These are phyloP conservation scores for Spinus pinus DNA, from an alignment of 2,797 vertebrate genomes.

Conservation along the genomic window DNA sequence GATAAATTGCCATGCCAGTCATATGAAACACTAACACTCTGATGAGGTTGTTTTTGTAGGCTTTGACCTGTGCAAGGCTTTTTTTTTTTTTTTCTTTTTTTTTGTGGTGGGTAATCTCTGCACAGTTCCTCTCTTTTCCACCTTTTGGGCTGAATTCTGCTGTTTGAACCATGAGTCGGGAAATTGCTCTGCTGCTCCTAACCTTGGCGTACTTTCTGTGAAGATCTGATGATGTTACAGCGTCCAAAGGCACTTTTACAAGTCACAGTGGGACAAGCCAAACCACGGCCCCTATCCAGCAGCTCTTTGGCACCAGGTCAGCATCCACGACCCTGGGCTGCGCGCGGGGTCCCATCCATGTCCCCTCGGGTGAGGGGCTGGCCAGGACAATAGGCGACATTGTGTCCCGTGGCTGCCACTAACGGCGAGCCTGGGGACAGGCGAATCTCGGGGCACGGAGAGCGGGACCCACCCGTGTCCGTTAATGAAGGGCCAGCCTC, in stretches of 20 bases:
- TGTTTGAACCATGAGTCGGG: not conserved
- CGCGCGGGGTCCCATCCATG: not conserved
- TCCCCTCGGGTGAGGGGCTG: not conserved
- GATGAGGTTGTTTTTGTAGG: constrained; percentile 38
- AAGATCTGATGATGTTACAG: not conserved
- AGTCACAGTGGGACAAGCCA: not conserved
- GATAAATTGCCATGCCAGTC: not conserved
- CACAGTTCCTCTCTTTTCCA: not conserved
- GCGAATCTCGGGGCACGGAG: not conserved
- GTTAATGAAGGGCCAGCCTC: constrained; percentile 6
- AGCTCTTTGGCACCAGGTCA: not conserved
- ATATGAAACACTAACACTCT: not conserved
- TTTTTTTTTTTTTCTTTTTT: not conserved
- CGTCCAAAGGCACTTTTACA: not conserved
- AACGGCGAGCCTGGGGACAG: not conserved
- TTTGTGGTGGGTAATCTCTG: not conserved
- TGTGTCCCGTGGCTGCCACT: constrained; percentile 23
- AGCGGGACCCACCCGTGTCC: not conserved
- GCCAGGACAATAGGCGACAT: constrained; percentile 62
- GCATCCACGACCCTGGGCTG: not conserved
- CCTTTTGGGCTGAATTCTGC: not conserved
- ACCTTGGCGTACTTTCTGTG: not conserved
- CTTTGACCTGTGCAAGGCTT: not conserved
- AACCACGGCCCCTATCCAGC: not conserved
- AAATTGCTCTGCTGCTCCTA: not conserved